Evolutionary conservation across 2,113 vertebrate genomes (phyloP).

Genomic region (Eurypyga helias): DNA sequence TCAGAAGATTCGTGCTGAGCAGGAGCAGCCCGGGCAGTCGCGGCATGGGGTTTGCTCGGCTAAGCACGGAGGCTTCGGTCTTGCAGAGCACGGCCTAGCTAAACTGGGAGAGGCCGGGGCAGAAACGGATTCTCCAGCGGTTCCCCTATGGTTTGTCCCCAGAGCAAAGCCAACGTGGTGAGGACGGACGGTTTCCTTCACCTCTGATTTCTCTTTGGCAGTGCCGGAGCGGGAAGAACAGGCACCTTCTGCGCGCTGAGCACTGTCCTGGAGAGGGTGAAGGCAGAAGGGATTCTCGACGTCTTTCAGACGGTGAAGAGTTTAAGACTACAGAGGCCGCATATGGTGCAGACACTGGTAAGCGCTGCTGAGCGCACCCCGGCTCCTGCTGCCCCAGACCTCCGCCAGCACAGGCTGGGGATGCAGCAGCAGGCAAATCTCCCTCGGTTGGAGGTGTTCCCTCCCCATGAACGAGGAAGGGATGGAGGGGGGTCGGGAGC

Average conservation of each 20-base stretch:
- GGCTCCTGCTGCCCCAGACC: neutral
- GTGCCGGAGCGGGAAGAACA: conserved; percentile 95
- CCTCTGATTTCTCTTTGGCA: conserved; percentile 57
- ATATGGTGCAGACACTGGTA: conserved; percentile 99
- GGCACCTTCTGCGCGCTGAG: conserved; percentile 98
- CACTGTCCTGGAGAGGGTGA: conserved; percentile 97
- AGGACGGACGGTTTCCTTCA: neutral
- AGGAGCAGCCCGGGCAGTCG: neutral
- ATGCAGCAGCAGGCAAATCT: neutral
- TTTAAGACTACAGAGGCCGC: conserved; percentile 95
- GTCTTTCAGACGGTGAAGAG: conserved; percentile 99
- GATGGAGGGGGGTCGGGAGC: neutral
- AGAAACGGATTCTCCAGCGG: neutral
- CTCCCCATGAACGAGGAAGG: neutral
- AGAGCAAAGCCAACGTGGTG: neutral
- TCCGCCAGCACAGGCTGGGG: neutral
- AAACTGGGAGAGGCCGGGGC: neutral
- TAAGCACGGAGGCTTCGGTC: neutral
- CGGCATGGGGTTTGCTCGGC: fast-evolving
- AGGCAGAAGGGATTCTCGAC: conserved; percentile 96
- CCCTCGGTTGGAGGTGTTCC: neutral
- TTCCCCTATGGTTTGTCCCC: neutral
- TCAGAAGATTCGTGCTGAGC: neutral
- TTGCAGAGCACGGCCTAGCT: neutral
- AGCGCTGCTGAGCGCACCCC: neutral